Evolutionary conservation across 2,888 invertebrate species (phyloP), one percentile per base, ranked within the genome.

Genomic region (Autographa gamma): DNA sequence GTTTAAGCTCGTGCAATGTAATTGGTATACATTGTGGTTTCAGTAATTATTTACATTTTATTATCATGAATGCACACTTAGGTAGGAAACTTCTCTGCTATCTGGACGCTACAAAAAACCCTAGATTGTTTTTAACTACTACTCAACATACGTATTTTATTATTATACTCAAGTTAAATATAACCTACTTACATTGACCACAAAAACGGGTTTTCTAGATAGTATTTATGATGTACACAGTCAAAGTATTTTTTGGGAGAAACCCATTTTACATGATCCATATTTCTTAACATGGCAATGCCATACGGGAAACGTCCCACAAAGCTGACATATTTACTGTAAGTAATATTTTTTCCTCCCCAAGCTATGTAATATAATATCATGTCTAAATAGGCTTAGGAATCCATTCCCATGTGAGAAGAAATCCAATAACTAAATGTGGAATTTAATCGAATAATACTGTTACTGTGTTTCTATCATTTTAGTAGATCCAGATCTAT

Each of bases 221-320:
- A 25, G 25, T 25, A 25, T 25, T 25, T 25, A 25, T 3, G 3
- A 2, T 25, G 1, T 25, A 3, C 25, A 25, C 25, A 19, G 54
- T 19, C 18, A 54, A 19, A 19, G 13, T 9, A 54, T 6, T 16
- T 43, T 43, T 43, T 13, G 43, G 4, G 16, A 13, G 16, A 43
- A 13, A 1, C 8, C 19, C n/a, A 9, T 8, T 8, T 8, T 52
- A 54, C 18, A 54, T 54, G 16, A 19, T 19, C 18, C 18, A 19
- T 19, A n/a, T 48, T 48, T n/a, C 54, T 54, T 19, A 2, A 54
- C 25, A 25, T 56, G 54, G 54, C 54, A 56, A 25, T 19, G 18
- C 13, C 54, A 19, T 56, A 25, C 54, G 54, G 54, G 54, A 56
- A 54, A 54, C 19, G 19, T 19, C 54, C 54, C 54, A 54, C 54